A percentile compares a stretch with the other conserved stretches of the same genome.
These are phyloP conservation scores for Malurus splendens DNA, from an alignment of 2,797 vertebrate genomes.

Conservation along the genomic window DNA sequence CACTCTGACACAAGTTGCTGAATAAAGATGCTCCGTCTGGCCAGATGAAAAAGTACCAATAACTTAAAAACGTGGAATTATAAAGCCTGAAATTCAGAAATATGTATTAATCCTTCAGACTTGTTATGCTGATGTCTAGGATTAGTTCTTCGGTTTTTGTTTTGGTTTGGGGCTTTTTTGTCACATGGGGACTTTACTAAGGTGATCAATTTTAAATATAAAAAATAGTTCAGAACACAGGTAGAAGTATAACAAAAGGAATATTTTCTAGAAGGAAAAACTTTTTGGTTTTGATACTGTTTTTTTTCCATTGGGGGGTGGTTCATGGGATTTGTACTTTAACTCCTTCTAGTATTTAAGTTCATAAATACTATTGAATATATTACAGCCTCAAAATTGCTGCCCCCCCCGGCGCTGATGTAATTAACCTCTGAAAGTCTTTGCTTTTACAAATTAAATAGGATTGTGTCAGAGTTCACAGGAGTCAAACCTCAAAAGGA, in stretches of 20 bases:
- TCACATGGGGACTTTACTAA: background rate
- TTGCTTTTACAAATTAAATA: background rate
- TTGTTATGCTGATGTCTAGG: background rate
- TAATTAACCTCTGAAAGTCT: background rate
- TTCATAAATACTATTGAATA: background rate
- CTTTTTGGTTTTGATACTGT: rapidly evolving
- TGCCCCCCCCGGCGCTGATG: background rate
- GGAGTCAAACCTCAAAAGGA: background rate
- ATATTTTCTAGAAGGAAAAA: background rate
- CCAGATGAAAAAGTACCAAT: background rate
- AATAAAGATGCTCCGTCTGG: background rate
- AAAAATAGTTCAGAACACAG: background rate
- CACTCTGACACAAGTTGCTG: background rate
- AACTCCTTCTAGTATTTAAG: background rate
- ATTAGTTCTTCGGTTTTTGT: background rate
- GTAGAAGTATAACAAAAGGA: background rate
- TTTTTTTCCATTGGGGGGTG: background rate
- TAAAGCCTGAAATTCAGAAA: background rate
- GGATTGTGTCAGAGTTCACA: background rate
- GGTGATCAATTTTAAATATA: background rate
- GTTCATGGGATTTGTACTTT: background rate
- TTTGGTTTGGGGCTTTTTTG: background rate
- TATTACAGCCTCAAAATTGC: background rate
- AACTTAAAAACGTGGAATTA: background rate
- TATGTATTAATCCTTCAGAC: background rate